Conservation (phyloP, 2,113 vertebrate species). For the Myrmecophaga tridactyla region DNA sequence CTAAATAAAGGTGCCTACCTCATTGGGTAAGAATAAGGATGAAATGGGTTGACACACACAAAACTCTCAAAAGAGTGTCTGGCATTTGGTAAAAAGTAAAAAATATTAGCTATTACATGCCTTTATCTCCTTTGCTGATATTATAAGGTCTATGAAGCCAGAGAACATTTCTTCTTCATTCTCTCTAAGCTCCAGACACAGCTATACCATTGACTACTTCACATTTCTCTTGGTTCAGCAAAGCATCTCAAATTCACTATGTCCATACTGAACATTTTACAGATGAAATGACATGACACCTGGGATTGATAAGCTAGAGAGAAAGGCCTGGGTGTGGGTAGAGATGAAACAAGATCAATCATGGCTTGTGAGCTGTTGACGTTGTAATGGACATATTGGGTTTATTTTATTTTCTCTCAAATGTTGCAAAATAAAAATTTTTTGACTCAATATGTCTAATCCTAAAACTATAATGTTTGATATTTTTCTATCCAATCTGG, state of each 20-base stretch:
- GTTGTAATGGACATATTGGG: background rate
- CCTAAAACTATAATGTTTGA: background rate
- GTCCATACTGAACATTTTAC: background rate
- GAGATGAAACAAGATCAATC: background rate
- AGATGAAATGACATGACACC: background rate
- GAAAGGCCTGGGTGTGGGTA: background rate
- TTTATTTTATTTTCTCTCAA: background rate
- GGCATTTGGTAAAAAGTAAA: background rate
- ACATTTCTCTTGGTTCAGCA: background rate
- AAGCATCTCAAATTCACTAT: background rate
- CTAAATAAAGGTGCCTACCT: background rate
- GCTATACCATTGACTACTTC: background rate
- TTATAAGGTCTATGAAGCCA: background rate
- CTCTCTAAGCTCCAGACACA: background rate
- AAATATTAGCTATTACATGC: background rate
- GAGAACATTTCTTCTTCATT: background rate
- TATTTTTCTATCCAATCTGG: background rate
- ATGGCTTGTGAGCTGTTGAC: background rate
- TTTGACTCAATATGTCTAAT: background rate
- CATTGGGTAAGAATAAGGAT: background rate
- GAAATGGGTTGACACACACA: too few relatives aligned
- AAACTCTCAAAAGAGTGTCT: background rate
- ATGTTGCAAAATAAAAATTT: background rate
- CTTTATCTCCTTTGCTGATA: background rate
- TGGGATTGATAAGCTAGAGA: background rate